A percentile compares a stretch with the other conserved stretches of the same genome.
Conservation (phyloP, 2,888 invertebrate genomes). For the Peribatodes rhomboidaria region DNA sequence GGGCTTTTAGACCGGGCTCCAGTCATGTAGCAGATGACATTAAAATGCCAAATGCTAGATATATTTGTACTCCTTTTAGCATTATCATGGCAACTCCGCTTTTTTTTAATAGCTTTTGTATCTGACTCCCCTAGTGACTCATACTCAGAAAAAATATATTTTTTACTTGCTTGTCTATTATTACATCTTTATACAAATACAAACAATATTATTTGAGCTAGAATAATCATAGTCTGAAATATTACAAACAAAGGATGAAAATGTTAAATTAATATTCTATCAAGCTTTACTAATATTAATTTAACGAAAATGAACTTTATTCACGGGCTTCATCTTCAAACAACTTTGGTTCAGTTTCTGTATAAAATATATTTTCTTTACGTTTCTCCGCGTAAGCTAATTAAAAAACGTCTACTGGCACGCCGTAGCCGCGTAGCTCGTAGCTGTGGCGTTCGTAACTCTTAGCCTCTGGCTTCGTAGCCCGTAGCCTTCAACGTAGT, state of each 20-base stretch:
- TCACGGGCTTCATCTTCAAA: not conserved
- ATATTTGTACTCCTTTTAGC: too few species aligned
- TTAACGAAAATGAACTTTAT: slow-evolving; percentile 7
- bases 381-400: slow-evolving; percentile 3
- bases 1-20: too few species aligned
- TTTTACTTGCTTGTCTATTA: too few species aligned
- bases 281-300: slow-evolving; percentile 14
- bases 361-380: slow-evolving; percentile 8
- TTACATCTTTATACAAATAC: not conserved
- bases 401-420: slow-evolving; percentile 36
- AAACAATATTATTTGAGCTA: not conserved
- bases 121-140: too few species aligned
- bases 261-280: not conserved
- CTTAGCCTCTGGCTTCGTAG: not conserved
- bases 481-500: slow-evolving; percentile 27
- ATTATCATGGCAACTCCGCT: too few species aligned
- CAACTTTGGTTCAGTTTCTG: slow-evolving; percentile 1
- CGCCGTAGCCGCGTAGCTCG: slow-evolving; percentile 16
- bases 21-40: too few species aligned
- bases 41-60: too few species aligned
- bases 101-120: too few species aligned
- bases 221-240: not conserved
- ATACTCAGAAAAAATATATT: too few species aligned
- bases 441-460: not conserved
- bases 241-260: slow-evolving; percentile 5